Conservation (phyloP, 2,797 vertebrate genomes). For the Limnodromus scolopaceus region DNA sequence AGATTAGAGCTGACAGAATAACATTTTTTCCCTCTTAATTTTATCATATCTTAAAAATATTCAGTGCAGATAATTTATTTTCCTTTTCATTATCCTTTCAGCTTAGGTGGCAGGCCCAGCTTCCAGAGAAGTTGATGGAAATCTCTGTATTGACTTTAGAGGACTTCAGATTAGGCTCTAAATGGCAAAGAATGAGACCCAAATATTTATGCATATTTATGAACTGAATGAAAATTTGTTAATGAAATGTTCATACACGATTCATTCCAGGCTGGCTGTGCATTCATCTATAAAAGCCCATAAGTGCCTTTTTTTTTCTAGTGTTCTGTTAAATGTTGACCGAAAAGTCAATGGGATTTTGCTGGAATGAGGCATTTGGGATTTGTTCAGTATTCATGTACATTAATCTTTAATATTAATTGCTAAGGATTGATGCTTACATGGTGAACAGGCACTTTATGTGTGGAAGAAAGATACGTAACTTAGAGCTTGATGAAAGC, state of each 20-base stretch:
- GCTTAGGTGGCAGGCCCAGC: background rate
- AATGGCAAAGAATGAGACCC: background rate
- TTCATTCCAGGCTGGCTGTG: background rate
- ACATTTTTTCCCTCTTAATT: background rate
- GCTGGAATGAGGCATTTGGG: constrained; percentile 2
- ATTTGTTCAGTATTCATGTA: background rate
- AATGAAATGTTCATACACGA: constrained; percentile 33
- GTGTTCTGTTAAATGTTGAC: background rate
- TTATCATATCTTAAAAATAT: constrained; percentile 30
- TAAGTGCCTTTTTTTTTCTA: background rate
- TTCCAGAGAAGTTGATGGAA: constrained; percentile 18
- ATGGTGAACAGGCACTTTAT: background rate
- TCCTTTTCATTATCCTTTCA: constrained; percentile 18
- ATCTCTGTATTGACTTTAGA: background rate
- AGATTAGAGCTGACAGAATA: constrained; percentile 22
- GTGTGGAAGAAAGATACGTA: background rate
- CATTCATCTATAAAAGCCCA: background rate
- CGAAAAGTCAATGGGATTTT: constrained; percentile 36
- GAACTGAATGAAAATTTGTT: background rate
- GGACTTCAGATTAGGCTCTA: background rate
- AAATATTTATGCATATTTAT: constrained; percentile 54
- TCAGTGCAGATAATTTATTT: background rate
- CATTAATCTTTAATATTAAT: background rate
- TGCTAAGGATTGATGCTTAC: background rate
- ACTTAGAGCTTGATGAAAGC: background rate